Evolutionary conservation across 2,797 vertebrate species (phyloP).

Genomic region (Sebastes ruberrimus): DNA sequence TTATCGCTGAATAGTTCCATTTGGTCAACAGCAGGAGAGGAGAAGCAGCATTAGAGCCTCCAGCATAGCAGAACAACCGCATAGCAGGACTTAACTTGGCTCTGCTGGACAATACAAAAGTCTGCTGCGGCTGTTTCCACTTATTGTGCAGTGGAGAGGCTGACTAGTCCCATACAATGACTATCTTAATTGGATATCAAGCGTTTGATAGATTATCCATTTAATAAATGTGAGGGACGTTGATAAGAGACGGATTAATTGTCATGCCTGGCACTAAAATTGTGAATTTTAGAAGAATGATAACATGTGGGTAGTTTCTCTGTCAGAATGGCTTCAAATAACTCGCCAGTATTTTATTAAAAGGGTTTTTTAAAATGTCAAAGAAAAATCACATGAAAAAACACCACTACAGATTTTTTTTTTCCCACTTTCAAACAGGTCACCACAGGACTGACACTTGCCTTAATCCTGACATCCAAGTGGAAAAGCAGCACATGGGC

Average conservation of each 20-base stretch:
- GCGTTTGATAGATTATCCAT: conserved; percentile 53
- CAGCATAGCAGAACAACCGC: background rate
- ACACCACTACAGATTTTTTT: background rate
- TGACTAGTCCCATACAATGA: conserved; percentile 32
- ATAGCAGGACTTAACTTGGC: conserved; percentile 8
- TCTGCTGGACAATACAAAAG: conserved; percentile 14
- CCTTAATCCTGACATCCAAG: conserved; percentile 20
- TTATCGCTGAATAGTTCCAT: conserved; percentile 18
- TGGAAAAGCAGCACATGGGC: conserved; percentile 11
- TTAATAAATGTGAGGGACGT: conserved; percentile 54
- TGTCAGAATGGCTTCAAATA: background rate
- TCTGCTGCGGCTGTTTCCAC: conserved; percentile 19
- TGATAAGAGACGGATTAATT: conserved; percentile 56
- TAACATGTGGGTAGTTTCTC: background rate
- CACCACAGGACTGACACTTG: background rate
- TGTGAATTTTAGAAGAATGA: conserved; percentile 17
- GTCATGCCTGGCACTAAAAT: conserved; percentile 32
- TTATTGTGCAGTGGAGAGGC: conserved; percentile 12
- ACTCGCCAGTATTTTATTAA: background rate
- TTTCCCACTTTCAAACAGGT: background rate
- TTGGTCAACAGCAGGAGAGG: conserved; percentile 16
- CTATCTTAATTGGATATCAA: conserved; percentile 69
- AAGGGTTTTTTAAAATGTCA: background rate
- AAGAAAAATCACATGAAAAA: background rate
- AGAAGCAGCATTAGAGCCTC: background rate